A percentile compares a stretch with the other conserved stretches of the same genome.
Evolutionary conservation across 2,797 vertebrate species (phyloP).

Genomic region (Pantherophis vulpinus): DNA sequence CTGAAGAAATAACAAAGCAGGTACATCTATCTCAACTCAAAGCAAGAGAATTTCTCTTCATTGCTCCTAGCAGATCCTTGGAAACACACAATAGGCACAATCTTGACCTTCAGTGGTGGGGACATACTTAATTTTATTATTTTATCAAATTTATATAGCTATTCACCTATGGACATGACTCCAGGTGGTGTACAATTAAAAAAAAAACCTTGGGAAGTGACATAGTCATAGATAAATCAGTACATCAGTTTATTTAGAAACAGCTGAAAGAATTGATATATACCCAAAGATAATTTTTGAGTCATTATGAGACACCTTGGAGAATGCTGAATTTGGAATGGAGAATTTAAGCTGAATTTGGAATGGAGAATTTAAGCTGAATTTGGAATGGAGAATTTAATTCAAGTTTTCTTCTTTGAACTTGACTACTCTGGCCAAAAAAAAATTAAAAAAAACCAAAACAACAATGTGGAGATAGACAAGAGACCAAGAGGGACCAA

Average conservation of each 20-base stretch:
- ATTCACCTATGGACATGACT: not conserved
- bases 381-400: not conserved
- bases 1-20: not conserved
- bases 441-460: not conserved
- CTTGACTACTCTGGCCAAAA: not conserved
- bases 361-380: no score
- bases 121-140: not conserved
- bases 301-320: not conserved
- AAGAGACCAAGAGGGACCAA: not conserved
- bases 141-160: not conserved
- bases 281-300: not conserved
- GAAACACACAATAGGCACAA: not conserved
- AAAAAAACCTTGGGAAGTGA: not conserved
- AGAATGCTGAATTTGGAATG: not conserved
- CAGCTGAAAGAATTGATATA: not conserved
- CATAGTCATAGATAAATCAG: not conserved
- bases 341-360: not conserved
- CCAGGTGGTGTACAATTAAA: not conserved
- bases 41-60: not conserved
- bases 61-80: not conserved
- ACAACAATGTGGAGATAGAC: not conserved
- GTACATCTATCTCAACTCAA: not conserved
- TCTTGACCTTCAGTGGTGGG: not conserved
- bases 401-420: not conserved
- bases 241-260: not conserved